Evolutionary conservation across 2,888 invertebrate genomes (phyloP).

Genomic region (Protophormia terraenovae): DNA sequence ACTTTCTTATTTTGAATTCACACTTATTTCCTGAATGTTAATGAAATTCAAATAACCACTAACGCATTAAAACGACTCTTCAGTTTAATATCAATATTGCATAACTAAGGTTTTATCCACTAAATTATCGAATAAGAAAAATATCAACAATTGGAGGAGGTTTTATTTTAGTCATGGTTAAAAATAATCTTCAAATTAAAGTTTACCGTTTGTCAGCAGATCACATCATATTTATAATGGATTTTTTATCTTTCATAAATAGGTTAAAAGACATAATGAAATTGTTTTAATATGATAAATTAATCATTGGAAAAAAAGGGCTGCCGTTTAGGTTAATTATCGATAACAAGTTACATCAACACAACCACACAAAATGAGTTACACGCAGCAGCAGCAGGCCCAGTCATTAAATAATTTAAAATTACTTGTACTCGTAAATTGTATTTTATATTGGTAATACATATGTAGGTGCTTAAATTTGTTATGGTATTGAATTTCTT

Average conservation of each 20-base stretch:
- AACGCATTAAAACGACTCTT: background rate
- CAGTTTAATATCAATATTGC: background rate
- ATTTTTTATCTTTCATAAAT: background rate
- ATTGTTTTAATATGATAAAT: background rate
- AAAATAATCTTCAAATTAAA: background rate
- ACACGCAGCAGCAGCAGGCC: background rate
- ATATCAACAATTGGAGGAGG: background rate
- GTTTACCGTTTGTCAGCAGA: background rate
- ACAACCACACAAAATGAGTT: background rate
- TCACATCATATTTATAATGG: background rate
- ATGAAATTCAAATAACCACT: background rate
- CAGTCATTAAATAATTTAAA: background rate
- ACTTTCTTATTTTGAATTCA: background rate
- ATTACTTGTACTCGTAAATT: background rate
- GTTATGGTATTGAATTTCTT: background rate
- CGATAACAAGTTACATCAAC: background rate
- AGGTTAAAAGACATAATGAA: background rate
- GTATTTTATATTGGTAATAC: background rate
- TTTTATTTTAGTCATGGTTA: background rate
- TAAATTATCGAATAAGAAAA: background rate
- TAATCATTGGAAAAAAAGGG: background rate
- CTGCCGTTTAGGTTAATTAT: background rate
- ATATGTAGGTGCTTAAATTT: background rate
- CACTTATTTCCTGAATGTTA: conserved; percentile 11
- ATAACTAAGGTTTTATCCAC: background rate